Conservation (phyloP, 2,113 vertebrate species). For the Ciconia boyciana region DNA sequence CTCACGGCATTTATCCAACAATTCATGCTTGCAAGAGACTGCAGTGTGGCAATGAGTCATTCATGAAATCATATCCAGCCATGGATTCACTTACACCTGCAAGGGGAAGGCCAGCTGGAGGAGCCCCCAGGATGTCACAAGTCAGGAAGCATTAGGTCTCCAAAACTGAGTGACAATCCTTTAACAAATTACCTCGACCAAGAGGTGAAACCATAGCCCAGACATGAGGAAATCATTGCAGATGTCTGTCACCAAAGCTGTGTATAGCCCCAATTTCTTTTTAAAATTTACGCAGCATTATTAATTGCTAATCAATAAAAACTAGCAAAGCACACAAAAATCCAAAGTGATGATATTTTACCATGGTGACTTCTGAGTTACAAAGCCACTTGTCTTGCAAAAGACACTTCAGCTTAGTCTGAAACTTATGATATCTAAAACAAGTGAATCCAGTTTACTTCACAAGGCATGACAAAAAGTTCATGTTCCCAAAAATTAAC, state of each 20-base stretch:
- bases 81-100: not conserved
- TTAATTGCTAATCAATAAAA: conserved; percentile 32
- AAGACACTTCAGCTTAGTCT: not conserved
- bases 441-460: not conserved
- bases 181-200: not conserved
- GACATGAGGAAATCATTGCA: not conserved
- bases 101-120: not conserved
- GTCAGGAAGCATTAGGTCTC: not conserved
- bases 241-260: not conserved
- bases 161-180: not conserved
- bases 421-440: not conserved
- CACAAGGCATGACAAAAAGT: not conserved
- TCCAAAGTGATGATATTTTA: not conserved
- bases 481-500: not conserved
- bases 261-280: not conserved
- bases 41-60: not conserved
- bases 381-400: not conserved
- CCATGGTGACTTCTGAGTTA: not conserved
- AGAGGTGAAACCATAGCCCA: not conserved
- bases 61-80: not conserved
- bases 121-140: not conserved
- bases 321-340: not conserved
- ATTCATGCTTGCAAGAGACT: not conserved
- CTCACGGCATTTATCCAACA: not conserved
- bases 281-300: not conserved